phyloP scores from a whole-genome alignment of 1,140 invertebrate genomes.

The Phocides pigmalion region DNA sequence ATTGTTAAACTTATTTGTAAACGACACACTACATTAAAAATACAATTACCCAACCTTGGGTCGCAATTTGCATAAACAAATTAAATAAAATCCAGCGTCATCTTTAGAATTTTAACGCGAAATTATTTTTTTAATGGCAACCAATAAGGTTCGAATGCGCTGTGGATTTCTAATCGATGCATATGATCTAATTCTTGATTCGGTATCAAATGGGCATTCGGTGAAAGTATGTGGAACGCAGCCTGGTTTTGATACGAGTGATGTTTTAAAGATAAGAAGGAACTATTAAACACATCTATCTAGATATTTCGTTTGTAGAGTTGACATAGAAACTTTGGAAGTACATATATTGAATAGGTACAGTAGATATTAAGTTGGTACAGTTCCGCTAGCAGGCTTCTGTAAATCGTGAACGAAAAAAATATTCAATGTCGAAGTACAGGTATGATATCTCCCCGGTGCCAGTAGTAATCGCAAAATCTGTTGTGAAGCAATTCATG shows the following conservation, averaged over 20 bases:
- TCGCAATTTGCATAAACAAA: not conserved
- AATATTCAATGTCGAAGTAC: too few species aligned
- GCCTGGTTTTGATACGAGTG: slow-evolving; percentile 35
- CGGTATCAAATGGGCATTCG: slow-evolving; percentile 36
- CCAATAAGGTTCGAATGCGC: slow-evolving; percentile 30
- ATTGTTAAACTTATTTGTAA: not conserved
- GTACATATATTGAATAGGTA: too few species aligned
- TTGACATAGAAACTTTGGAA: not conserved
- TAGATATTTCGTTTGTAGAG: not conserved
- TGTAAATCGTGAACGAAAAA: too few species aligned
- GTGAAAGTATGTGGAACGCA: slow-evolving; percentile 40
- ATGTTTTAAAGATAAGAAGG: slow-evolving; percentile 4
- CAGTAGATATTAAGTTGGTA: too few species aligned
- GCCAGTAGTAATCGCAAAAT: too few species aligned
- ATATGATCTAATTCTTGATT: slow-evolving; percentile 40
- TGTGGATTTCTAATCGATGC: slow-evolving; percentile 47
- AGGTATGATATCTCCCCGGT: too few species aligned
- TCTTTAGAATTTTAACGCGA: slow-evolving; percentile 29
- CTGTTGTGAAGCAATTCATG: too few species aligned
- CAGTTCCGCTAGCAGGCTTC: too few species aligned
- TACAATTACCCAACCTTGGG: not conserved
- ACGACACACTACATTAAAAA: not conserved
- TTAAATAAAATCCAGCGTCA: slow-evolving; percentile 6
- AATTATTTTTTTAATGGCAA: slow-evolving; percentile 18
- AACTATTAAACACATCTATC: not conserved